Base-by-base conservation (phyloP, 1,140 invertebrate species). In the Luehdorfia chinensis region DNA sequence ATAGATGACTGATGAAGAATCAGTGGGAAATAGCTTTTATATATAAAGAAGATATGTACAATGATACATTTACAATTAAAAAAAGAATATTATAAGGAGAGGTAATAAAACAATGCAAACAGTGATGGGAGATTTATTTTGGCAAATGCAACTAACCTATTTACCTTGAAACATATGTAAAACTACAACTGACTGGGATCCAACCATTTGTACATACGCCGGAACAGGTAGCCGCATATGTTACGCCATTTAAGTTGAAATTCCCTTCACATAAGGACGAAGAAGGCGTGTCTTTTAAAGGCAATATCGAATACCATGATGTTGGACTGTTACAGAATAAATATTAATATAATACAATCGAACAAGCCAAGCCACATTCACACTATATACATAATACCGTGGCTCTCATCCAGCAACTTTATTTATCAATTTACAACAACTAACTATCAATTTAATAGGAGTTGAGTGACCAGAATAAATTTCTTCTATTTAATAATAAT, bases 121-220 rank as follows among this genome's bases (percentile, higher is more conserved):
- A 84, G 76, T 84, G 79, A 84, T 77, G 50, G 61, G 70, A 78
- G 73, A 75, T 84, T 84, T 84, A 84, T 84, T 84, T 84, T 84
- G 79, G 79, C 79, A 84, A 84, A 84, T 79, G 76, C 73, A 72
- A 76, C 73, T 80, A 84, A 72, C 69, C 76, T 78, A 80, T 60
- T 74, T 59, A 63, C 56, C 68, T 70, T 50, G 59, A 75, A 78
- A 84, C 75, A 72, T 77, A 67, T 70, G 73, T 74, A 76, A 76
- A 76, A 69, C 73, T 76, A 78, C 65, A 60, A 67, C 60, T 59
- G 48, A 66, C 63, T 63, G 47, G n/a, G n/a, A 54, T 59, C 54
- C 50, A 55, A 56, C 32, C 30, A 43, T 47, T 52, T 43, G 11
- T 56, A 27, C 1, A 27, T n/a, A n/a, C n/a, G n/a, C n/a, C n/a